Conservation (phyloP, 2,797 vertebrate species). For the Sandelia bainsii region DNA sequence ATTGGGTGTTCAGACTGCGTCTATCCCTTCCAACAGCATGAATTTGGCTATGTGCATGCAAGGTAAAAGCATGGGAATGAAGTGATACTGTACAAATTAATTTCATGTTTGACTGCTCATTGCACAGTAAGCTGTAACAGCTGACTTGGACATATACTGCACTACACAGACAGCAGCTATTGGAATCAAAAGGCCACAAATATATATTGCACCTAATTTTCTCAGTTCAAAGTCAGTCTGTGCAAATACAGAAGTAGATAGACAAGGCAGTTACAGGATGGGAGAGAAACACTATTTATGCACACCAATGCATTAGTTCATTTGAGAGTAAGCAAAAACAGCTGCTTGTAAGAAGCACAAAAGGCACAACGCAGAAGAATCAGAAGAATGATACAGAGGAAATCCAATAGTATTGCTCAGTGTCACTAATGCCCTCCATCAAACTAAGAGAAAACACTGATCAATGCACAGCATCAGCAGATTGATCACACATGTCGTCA, state of each 20-base stretch:
- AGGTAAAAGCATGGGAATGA: conserved; percentile 16
- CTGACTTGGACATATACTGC: too few species aligned
- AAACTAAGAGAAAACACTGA: conserved; percentile 63
- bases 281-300: conserved; percentile 10
- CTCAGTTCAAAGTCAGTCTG: conserved; percentile 8
- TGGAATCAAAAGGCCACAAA: neutral
- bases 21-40: neutral
- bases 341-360: conserved; percentile 6
- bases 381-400: conserved; percentile 22
- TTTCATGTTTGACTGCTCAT: neutral
- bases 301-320: conserved; percentile 8
- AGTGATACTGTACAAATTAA: neutral
- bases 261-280: conserved; percentile 3
- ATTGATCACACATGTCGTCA: conserved; percentile 72
- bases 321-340: conserved; percentile 30
- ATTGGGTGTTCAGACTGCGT: neutral
- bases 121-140: neutral
- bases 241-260: conserved; percentile 14
- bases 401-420: conserved; percentile 60
- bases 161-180: neutral
- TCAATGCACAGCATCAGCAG: conserved; percentile 71
- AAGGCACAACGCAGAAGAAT: conserved; percentile 12
- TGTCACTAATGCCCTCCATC: conserved; percentile 59
- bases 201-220: conserved; percentile 82
- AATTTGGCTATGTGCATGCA: neutral